Conservation (phyloP, 1,140 invertebrate species). For the Lamellibrachia luymesi region DNA sequence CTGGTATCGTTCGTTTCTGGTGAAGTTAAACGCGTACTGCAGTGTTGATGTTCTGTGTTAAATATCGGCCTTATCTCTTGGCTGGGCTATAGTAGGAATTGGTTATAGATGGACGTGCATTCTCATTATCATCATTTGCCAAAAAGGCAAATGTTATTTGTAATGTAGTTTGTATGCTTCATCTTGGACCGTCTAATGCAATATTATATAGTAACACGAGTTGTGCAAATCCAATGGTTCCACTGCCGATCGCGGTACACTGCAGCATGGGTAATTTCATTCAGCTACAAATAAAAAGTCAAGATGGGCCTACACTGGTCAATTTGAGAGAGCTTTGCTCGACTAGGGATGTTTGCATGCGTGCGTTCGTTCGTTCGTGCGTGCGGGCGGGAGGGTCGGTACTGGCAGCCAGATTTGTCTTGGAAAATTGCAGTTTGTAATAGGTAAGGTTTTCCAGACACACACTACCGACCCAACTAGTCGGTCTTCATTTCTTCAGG, state of each 20-base stretch:
- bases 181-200: neutral
- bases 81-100: neutral
- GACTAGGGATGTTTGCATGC: too few species aligned
- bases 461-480: neutral
- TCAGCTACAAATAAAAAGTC: neutral
- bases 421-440: neutral
- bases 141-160: neutral
- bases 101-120: neutral
- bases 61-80: neutral
- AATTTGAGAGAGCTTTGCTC: too few species aligned
- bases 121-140: neutral
- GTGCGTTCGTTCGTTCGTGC: too few species aligned
- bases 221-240: neutral
- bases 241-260: neutral
- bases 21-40: neutral
- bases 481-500: neutral
- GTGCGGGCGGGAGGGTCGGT: too few species aligned
- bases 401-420: too few species aligned
- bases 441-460: neutral
- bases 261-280: neutral
- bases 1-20: neutral
- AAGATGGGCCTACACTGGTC: too few species aligned
- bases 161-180: neutral
- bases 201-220: neutral
- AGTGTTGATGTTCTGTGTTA: neutral